Evolutionary conservation across 2,888 invertebrate genomes (phyloP), one percentile per base, ranked within the genome.

Genomic region (Callosobruchus maculatus): DNA sequence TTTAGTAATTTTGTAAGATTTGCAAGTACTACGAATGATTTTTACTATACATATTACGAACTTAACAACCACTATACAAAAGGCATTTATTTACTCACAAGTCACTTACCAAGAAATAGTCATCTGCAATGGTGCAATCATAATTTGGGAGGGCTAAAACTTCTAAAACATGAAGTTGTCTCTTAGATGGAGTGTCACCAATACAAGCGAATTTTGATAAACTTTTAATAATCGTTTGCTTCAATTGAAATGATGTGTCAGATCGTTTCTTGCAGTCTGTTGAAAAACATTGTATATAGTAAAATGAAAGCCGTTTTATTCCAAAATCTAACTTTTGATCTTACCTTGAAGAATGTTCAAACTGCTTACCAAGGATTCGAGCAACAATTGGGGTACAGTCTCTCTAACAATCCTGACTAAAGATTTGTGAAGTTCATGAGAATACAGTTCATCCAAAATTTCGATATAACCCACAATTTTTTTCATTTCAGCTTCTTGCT

Each of bases 141-240:
- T 83, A 85, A 71, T 80, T 77, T 18, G 80, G 79, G 21, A 77
- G 74, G 13, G 80, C 74, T 21, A 84, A 74, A 22, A 77, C 79
- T 70, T 80, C 74, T 30, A 85, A 73, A 20, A 81, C 80, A 67
- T 79, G 75, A 31, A 73, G 66, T 74, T 85, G 85, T 71, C 74
- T 77, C 22, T 78, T 75, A 26, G 77, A 79, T 67, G 81, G 72
- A 13, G 22, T 75, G n/a, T 73, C 71, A 73, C 82, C 79, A 66
- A 82, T 75, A 72, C 81, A 81, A 73, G 81, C 80, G 75, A 81
- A 86, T 72, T 77, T 81, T 18, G 83, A 80, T 21, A 86, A 77
- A 22, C 81, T 79, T 68, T 78, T 76, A 21, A 77, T 74, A 31
- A 81, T 72, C 13, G 74, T 70, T 67, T 78, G 74, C 73, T 81